Percentiles rank a stretch among this genome's conserved stretches.
Conservation (phyloP, 2,797 vertebrate species). For the Odontamblyopus rebecca region DNA sequence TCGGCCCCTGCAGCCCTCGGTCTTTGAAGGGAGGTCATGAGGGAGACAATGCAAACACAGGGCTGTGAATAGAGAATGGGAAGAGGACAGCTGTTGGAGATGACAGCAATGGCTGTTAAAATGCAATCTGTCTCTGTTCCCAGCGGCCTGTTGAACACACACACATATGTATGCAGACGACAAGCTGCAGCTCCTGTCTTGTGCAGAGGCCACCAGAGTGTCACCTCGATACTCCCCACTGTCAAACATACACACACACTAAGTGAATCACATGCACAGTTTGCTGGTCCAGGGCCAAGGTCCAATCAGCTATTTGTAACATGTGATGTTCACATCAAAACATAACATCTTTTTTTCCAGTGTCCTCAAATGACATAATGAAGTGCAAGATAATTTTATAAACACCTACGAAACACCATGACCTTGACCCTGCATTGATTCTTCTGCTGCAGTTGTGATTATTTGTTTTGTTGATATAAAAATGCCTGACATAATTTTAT, state of each 20-base stretch:
- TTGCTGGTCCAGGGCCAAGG: not conserved
- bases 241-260: constrained; percentile 59
- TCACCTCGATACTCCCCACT: constrained; percentile 68
- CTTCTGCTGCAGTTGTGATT: not conserved
- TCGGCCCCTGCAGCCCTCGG: constrained; percentile 9
- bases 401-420: not conserved
- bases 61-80: constrained; percentile 79
- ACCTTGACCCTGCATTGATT: not conserved
- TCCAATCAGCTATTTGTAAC: not conserved
- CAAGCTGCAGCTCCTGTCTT: constrained; percentile 39
- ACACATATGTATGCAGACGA: constrained; percentile 32
- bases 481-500: too few species aligned
- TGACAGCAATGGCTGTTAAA: constrained; percentile 85
- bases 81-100: constrained; percentile 85
- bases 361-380: not conserved
- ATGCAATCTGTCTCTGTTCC: constrained; percentile 80
- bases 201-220: constrained; percentile 63
- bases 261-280: not conserved
- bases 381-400: not conserved
- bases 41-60: constrained; percentile 82
- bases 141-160: constrained; percentile 74
- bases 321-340: not conserved
- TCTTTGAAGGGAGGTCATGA: constrained; percentile 74
- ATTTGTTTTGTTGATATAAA: too few species aligned
- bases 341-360: not conserved